Conservation (phyloP, 2,888 invertebrate genomes). For the Diarsia brunnea region DNA sequence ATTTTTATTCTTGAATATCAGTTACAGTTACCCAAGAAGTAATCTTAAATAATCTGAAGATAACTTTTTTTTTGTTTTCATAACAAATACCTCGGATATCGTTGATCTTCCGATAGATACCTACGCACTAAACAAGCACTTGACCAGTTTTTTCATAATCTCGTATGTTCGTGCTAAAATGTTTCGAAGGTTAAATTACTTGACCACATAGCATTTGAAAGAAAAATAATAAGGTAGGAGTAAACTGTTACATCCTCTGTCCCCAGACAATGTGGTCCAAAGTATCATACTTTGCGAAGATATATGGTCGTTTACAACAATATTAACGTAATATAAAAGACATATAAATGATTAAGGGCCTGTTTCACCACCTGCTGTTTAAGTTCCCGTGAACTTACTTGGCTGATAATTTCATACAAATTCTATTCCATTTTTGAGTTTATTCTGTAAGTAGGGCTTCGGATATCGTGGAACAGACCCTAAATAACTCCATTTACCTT, state of each 20-base stretch:
- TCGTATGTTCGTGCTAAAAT: constrained; percentile 55
- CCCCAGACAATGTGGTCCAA: constrained; percentile 42
- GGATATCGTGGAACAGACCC: no score
- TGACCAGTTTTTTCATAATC: constrained; percentile 50
- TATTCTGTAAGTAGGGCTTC: no score
- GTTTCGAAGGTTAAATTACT: constrained; percentile 57
- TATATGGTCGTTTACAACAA: constrained; percentile 2
- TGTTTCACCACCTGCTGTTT: no score
- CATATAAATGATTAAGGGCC: not conserved
- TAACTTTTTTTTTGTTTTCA: constrained; percentile 10
- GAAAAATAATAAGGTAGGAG: constrained; percentile 44
- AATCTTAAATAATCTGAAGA: not conserved
- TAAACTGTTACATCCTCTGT: constrained; percentile 59
- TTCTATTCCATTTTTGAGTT: no score
- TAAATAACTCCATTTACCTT: no score
- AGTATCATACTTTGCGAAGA: constrained; percentile 29
- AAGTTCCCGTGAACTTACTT: no score
- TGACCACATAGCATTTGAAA: constrained; percentile 45
- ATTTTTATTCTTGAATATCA: not conserved
- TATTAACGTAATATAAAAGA: not conserved
- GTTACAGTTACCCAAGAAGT: not conserved
- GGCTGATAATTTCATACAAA: no score
- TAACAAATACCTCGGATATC: constrained; percentile 15
- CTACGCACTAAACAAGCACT: constrained; percentile 28
- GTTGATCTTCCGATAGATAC: constrained; percentile 22